These are phyloP conservation scores for Coregonus suidteri DNA, from an alignment of 2,797 vertebrate species.

Conservation along the genomic window DNA sequence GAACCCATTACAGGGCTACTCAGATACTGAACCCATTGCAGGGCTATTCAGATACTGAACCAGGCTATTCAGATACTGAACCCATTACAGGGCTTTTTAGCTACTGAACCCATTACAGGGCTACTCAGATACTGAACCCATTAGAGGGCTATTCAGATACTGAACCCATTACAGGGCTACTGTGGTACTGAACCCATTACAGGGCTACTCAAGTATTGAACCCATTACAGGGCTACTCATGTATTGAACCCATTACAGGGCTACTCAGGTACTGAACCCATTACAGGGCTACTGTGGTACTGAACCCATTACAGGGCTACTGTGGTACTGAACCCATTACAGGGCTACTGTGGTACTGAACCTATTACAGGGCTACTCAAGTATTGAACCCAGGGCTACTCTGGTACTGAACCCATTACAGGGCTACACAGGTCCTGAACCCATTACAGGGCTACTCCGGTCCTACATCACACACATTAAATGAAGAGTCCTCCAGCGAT, in stretches of 20 bases:
- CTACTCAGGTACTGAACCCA: no score
- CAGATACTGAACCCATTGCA: slow-evolving; percentile 48
- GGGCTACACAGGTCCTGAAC: slow-evolving; percentile 46
- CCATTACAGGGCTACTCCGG: slow-evolving; percentile 65
- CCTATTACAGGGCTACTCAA: slow-evolving; percentile 17
- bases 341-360: slow-evolving; percentile 46
- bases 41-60: slow-evolving; percentile 18
- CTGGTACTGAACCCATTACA: slow-evolving; percentile 48
- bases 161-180: slow-evolving; percentile 36
- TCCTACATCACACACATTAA: slow-evolving; percentile 70
- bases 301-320: slow-evolving; percentile 23
- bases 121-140: no score
- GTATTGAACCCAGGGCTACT: slow-evolving; percentile 20
- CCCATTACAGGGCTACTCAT: slow-evolving; percentile 45
- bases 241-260: slow-evolving; percentile 38
- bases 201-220: neutral
- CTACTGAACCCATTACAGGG: slow-evolving; percentile 38
- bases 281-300: slow-evolving; percentile 53
- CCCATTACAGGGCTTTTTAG: slow-evolving; percentile 45
- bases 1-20: slow-evolving; percentile 35
- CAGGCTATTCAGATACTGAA: slow-evolving; percentile 45
- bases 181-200: slow-evolving; percentile 44
- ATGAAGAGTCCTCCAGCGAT: slow-evolving; percentile 76
- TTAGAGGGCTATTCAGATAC: slow-evolving; percentile 52
- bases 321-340: slow-evolving; percentile 18